Percentiles rank a stretch among this genome's conserved stretches.
These are phyloP conservation scores for Carapus acus DNA, from an alignment of 2,797 vertebrate genomes.

Conservation along the genomic window DNA sequence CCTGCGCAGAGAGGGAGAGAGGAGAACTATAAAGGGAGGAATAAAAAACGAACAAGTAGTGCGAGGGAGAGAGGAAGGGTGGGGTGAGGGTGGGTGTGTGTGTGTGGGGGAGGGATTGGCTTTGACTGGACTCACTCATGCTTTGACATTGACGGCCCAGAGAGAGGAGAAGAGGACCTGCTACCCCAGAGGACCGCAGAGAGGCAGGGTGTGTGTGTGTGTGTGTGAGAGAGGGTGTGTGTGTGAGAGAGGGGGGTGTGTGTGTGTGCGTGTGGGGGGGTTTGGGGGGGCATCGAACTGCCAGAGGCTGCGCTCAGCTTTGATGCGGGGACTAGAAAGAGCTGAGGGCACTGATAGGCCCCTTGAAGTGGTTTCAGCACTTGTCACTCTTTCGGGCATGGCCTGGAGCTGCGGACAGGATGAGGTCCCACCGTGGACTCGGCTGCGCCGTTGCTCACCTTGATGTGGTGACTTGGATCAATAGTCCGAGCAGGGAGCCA, in stretches of 20 bases:
- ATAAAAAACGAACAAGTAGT: slow-evolving; percentile 23
- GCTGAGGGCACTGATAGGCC: slow-evolving; percentile 67
- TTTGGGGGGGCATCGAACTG: slow-evolving; percentile 53
- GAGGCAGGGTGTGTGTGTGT: too few species aligned
- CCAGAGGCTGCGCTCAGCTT: slow-evolving; percentile 70
- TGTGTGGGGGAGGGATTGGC: slow-evolving; percentile 18
- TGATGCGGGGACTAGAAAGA: slow-evolving; percentile 73
- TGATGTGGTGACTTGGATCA: slow-evolving; percentile 76
- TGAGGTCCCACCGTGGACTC: slow-evolving; percentile 67
- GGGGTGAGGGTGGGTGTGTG: slow-evolving; percentile 19
- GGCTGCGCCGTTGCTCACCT: slow-evolving; percentile 65
- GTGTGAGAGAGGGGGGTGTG: too few species aligned
- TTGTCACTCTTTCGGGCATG: slow-evolving; percentile 72
- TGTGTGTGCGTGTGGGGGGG: slow-evolving; percentile 42
- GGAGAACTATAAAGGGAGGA: slow-evolving; percentile 58
- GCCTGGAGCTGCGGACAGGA: slow-evolving; percentile 70
- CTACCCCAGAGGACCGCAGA: slow-evolving; percentile 61
- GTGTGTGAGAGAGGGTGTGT: too few species aligned
- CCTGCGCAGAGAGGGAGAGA: slow-evolving; percentile 60
- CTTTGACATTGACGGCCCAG: slow-evolving; percentile 70
- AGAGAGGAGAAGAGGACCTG: slow-evolving; percentile 65
- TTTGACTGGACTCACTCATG: slow-evolving; percentile 72
- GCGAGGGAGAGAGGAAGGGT: slow-evolving; percentile 17
- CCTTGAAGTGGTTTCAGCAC: slow-evolving; percentile 75
- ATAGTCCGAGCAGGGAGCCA: slow-evolving; percentile 68